Conservation (phyloP, 2,797 vertebrate genomes). For the Botia kubotai region DNA sequence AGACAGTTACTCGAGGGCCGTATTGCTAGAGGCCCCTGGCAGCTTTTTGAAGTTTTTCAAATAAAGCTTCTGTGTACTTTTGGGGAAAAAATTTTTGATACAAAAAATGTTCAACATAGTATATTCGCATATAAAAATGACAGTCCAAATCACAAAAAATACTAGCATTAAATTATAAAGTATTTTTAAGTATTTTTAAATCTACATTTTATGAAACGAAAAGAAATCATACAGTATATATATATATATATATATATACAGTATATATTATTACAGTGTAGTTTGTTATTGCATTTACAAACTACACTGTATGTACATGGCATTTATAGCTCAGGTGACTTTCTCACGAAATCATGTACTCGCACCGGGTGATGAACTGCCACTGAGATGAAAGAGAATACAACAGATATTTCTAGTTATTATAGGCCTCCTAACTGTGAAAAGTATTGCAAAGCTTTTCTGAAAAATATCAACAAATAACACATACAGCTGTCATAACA, state of each 20-base stretch:
- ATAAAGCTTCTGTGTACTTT: not conserved
- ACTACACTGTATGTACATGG: not conserved
- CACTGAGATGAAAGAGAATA: not conserved
- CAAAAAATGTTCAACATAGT: not conserved
- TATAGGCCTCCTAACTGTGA: not conserved
- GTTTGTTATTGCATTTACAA: too few species aligned
- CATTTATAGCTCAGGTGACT: not conserved
- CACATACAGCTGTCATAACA: not conserved
- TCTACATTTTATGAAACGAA: too few species aligned
- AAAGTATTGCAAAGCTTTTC: not conserved
- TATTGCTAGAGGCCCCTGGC: too few species aligned
- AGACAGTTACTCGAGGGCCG: too few species aligned
- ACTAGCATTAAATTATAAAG: too few species aligned
- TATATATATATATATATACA: too few species aligned
- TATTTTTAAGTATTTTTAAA: too few species aligned
- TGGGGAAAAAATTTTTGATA: not conserved
- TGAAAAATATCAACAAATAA: not conserved
- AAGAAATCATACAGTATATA: too few species aligned
- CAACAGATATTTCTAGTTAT: not conserved
- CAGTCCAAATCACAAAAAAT: too few species aligned
- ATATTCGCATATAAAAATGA: too few species aligned
- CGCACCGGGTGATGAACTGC: not conserved
- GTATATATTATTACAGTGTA: too few species aligned
- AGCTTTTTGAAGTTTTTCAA: too few species aligned
- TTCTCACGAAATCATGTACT: not conserved